phyloP scores from a whole-genome alignment of 37 sponge, comb jelly and placozoan genomes.

The Hexactinellida sp. region DNA sequence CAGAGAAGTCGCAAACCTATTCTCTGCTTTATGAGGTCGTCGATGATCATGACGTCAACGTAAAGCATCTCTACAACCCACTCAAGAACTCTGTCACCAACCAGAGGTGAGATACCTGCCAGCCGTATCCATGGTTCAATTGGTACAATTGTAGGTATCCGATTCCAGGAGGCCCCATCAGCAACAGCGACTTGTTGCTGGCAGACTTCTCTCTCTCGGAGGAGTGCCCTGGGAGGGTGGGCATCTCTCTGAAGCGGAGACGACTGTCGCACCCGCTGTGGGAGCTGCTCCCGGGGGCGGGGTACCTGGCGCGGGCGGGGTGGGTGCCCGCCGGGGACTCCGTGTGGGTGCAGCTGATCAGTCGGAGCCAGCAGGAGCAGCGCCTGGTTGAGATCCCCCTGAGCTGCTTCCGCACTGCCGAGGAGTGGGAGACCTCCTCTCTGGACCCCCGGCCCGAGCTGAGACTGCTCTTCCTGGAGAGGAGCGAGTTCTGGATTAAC shows the following conservation, averaged over 20 bases:
- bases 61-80: background rate
- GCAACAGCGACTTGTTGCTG: background rate
- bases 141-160: slow-evolving; percentile 14
- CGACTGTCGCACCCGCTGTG: background rate
- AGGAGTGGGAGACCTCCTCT: slow-evolving; percentile 16
- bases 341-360: slow-evolving; percentile 42
- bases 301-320: slow-evolving; percentile 37
- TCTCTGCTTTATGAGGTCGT: background rate
- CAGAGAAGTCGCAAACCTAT: background rate
- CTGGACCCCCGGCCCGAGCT: slow-evolving; percentile 15
- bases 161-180: background rate
- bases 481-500: slow-evolving; percentile 34
- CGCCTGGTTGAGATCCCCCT: slow-evolving; percentile 27
- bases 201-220: background rate
- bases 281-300: slow-evolving; percentile 16
- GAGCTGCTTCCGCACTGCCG: slow-evolving; percentile 18
- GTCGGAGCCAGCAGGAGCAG: slow-evolving; percentile 32
- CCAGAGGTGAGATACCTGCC: background rate
- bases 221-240: background rate
- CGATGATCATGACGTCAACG: background rate
- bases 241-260: background rate
- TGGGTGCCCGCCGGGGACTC: slow-evolving; percentile 51
- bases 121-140: too few species aligned
- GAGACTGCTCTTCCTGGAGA: slow-evolving; percentile 34
- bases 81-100: background rate